Conservation (phyloP, 1,140 invertebrate species). For the Lepidostoma basale region DNA sequence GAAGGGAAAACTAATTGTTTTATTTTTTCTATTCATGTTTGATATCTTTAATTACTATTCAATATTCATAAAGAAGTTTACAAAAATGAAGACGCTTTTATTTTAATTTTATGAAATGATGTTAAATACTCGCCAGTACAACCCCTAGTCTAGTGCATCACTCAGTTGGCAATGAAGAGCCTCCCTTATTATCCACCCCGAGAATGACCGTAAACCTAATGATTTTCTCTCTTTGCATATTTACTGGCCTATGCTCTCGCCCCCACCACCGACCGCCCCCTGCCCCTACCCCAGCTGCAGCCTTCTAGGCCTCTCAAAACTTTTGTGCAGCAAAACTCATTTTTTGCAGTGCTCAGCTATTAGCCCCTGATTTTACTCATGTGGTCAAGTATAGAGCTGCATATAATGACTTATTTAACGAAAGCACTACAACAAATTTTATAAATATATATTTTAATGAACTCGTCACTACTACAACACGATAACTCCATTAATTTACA, state of each 20-base stretch:
- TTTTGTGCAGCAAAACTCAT: constrained; percentile 17
- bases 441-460: no score
- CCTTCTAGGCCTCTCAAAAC: constrained; percentile 23
- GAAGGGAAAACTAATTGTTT: no score
- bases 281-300: neutral
- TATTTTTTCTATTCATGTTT: no score
- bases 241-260: constrained; percentile 37
- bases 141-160: constrained; percentile 4
- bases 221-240: constrained; percentile 45
- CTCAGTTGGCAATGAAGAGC: constrained; percentile 23
- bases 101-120: neutral
- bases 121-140: neutral
- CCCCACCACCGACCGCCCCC: neutral
- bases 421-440: constrained; percentile 25
- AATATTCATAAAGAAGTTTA: no score
- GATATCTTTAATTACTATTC: no score
- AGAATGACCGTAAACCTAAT: constrained; percentile 45
- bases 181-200: neutral
- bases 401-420: neutral
- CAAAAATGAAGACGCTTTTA: no score
- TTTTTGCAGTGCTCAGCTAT: constrained; percentile 7
- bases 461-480: no score
- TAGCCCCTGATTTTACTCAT: constrained; percentile 17
- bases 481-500: no score
- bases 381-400: constrained; percentile 12